Conservation (phyloP, 2,888 invertebrate genomes). For the Euplagia quadripunctaria region DNA sequence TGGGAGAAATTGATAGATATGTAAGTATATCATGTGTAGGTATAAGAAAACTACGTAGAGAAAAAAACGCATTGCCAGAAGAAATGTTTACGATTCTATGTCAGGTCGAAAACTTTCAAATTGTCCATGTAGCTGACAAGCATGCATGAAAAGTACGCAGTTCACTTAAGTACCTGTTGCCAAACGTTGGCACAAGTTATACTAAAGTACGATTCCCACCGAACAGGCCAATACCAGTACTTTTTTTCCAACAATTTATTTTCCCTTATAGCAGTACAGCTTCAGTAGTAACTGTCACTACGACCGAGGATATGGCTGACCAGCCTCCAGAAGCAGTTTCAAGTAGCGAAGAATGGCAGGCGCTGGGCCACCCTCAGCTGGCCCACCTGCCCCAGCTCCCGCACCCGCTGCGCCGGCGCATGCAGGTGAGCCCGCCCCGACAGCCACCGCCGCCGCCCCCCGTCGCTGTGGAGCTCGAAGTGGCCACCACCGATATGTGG, state of each 20-base stretch:
- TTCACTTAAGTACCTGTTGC: too few relatives aligned
- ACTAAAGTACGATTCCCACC: too few relatives aligned
- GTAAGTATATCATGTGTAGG: too few relatives aligned
- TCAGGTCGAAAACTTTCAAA: too few relatives aligned
- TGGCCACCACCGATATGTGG: constrained; percentile 82
- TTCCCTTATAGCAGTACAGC: constrained; percentile 64
- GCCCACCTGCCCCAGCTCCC: constrained; percentile 49
- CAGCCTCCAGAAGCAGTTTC: constrained; percentile 52
- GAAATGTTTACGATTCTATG: too few relatives aligned
- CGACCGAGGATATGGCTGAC: constrained; percentile 50
- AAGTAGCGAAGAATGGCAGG: constrained; percentile 51
- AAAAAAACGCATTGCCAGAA: too few relatives aligned
- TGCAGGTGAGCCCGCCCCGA: constrained; percentile 64
- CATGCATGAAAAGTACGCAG: too few relatives aligned
- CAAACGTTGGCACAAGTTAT: too few relatives aligned
- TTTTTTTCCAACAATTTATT: background rate
- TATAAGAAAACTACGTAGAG: too few relatives aligned
- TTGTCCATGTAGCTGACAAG: too few relatives aligned
- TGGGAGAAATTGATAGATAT: too few relatives aligned
- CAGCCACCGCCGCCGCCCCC: constrained; percentile 63
- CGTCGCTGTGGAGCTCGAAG: constrained; percentile 80
- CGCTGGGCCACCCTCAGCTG: constrained; percentile 44
- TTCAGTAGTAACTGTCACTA: constrained; percentile 57
- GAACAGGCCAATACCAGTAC: too few relatives aligned
- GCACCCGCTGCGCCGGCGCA: constrained; percentile 60